Evolutionary conservation across 2,797 vertebrate species (phyloP).

Genomic region (Sebastes cheni): DNA sequence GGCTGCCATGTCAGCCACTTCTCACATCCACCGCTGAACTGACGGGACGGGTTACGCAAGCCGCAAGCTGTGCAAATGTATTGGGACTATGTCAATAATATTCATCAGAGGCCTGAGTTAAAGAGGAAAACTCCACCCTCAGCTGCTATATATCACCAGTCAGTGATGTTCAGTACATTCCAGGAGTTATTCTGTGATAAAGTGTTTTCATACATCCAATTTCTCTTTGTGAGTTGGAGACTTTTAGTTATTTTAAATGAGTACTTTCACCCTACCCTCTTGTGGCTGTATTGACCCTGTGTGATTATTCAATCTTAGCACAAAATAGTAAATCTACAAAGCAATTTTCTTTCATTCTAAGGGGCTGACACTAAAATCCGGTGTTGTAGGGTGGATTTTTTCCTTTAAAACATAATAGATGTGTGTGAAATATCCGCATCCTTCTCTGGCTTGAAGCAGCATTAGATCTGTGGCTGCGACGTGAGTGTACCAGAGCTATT

Average conservation of each 20-base stretch:
- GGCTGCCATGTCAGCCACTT: slow-evolving; percentile 19
- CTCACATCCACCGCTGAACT: slow-evolving; percentile 5
- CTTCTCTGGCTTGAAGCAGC: not conserved
- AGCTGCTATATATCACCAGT: not conserved
- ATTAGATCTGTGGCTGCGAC: not conserved
- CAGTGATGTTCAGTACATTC: not conserved
- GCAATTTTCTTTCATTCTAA: not conserved
- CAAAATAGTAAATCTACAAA: not conserved
- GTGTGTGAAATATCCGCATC: not conserved
- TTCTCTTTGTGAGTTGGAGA: not conserved
- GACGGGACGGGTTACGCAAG: slow-evolving; percentile 17
- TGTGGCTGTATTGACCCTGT: not conserved
- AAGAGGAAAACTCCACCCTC: not conserved
- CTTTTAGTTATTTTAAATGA: not conserved
- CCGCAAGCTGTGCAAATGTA: slow-evolving; percentile 45
- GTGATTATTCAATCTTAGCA: not conserved
- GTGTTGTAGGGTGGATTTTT: not conserved
- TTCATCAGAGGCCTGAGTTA: slow-evolving; percentile 22
- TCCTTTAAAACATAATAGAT: not conserved
- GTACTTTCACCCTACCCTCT: not conserved
- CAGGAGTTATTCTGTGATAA: not conserved
- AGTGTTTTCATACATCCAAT: not conserved
- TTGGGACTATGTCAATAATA: slow-evolving; percentile 27
- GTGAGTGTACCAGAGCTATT: not conserved
- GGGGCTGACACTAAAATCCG: not conserved